Conservation (phyloP, 2,113 vertebrate genomes). For the Gasterosteus aculeatus region DNA sequence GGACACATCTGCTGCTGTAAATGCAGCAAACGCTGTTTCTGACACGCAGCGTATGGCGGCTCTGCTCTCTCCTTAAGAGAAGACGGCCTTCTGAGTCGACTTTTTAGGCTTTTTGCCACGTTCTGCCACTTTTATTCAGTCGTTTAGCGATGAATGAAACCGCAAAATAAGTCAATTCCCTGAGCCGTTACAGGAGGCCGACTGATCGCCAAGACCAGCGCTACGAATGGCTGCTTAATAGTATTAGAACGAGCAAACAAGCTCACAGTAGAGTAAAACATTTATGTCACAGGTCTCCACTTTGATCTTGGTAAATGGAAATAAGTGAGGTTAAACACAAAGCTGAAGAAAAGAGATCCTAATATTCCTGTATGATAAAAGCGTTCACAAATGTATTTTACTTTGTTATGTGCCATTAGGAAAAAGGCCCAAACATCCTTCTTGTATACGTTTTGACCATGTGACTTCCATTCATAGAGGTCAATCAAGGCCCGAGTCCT, state of each 20-base stretch:
- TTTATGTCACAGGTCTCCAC: background rate
- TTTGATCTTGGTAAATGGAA: background rate
- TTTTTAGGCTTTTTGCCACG: slow-evolving; percentile 26
- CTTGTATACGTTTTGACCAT: background rate
- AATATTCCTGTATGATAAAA: background rate
- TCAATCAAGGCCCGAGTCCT: background rate
- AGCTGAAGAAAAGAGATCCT: background rate
- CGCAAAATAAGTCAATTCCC: background rate
- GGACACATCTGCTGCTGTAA: slow-evolving; percentile 54
- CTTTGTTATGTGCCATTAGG: background rate
- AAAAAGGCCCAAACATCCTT: background rate
- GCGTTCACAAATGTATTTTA: background rate
- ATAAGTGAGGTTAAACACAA: background rate
- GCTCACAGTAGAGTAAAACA: background rate
- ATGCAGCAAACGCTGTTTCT: slow-evolving; percentile 13
- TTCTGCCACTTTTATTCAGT: slow-evolving; percentile 7
- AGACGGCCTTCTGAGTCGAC: slow-evolving; percentile 28
- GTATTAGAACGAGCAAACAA: background rate
- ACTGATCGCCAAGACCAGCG: background rate
- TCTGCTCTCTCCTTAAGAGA: slow-evolving; percentile 46
- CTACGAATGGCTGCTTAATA: background rate
- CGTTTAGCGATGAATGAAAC: background rate
- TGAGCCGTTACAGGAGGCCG: background rate
- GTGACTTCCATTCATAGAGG: background rate
- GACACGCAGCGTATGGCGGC: slow-evolving; percentile 52